Evolutionary conservation across 2,797 vertebrate genomes (phyloP).

Genomic region (Xenentodon cancila): DNA sequence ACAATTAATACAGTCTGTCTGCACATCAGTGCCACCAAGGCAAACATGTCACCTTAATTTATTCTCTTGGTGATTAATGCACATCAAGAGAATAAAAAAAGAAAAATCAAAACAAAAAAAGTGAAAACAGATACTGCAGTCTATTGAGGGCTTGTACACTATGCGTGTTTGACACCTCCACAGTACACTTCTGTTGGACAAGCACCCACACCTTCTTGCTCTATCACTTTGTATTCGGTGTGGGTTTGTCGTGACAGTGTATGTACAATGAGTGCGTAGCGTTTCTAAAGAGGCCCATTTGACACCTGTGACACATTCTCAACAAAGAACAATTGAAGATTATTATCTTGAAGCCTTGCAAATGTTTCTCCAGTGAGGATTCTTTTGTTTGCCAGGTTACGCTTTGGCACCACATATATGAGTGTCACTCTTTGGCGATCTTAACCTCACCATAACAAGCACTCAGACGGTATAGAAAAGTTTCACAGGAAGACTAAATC

Average conservation of each 20-base stretch:
- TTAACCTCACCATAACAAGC: constrained; percentile 15
- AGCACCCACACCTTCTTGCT: constrained; percentile 52
- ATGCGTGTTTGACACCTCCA: constrained; percentile 51
- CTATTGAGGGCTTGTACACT: constrained; percentile 18
- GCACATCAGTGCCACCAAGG: constrained; percentile 43
- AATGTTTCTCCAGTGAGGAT: constrained; percentile 24
- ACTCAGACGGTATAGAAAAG: constrained; percentile 16
- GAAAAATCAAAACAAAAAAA: too few relatives aligned
- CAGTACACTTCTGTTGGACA: constrained; percentile 47
- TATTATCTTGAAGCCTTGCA: constrained; percentile 26
- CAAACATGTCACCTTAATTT: constrained; percentile 39
- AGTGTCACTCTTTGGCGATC: constrained; percentile 37
- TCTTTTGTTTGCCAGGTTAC: constrained; percentile 9
- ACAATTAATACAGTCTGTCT: constrained; percentile 57
- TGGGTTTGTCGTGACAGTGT: constrained; percentile 19
- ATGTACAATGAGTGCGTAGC: constrained; percentile 23
- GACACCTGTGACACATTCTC: constrained; percentile 61
- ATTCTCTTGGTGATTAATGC: constrained; percentile 37
- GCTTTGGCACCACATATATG: constrained; percentile 3
- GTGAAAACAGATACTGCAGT: not conserved
- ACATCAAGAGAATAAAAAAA: constrained; percentile 44
- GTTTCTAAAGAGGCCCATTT: constrained; percentile 36
- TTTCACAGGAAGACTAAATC: constrained; percentile 28
- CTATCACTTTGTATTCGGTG: constrained; percentile 44
- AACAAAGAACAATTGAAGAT: constrained; percentile 47